Conservation (phyloP, 2,113 vertebrate species). For the Pogona vitticeps region DNA sequence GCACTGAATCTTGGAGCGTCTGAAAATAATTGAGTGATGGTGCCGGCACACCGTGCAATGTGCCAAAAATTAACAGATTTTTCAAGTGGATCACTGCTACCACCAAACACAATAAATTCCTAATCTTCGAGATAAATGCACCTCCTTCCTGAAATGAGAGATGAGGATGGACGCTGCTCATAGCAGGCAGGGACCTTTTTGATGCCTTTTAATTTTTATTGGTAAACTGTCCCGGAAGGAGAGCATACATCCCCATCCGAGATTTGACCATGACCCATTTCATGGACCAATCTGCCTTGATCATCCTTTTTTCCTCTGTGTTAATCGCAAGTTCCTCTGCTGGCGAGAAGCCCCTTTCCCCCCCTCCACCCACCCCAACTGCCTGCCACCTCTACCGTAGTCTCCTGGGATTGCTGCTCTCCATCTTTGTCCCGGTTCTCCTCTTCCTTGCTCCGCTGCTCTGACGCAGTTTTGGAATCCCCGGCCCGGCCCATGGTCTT, state of each 20-base stretch:
- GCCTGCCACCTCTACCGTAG: background rate
- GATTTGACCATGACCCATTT: background rate
- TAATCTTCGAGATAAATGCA: background rate
- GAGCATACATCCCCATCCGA: background rate
- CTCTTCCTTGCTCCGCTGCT: conserved; percentile 48
- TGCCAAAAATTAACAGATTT: background rate
- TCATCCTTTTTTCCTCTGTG: background rate
- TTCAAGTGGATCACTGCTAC: background rate
- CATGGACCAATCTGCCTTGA: too few relatives aligned
- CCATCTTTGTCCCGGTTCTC: conserved; percentile 31
- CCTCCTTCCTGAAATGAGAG: background rate
- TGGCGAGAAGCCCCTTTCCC: background rate
- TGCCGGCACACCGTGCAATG: background rate
- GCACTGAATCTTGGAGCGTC: background rate
- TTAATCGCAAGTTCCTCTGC: background rate
- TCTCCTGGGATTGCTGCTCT: conserved; percentile 34
- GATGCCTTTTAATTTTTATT: background rate
- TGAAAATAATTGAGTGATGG: background rate
- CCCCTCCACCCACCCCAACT: background rate
- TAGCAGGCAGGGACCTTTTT: background rate
- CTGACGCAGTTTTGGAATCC: conserved; percentile 25
- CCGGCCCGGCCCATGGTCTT: conserved; percentile 67
- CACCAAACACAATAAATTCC: background rate
- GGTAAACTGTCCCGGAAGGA: background rate
- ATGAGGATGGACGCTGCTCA: too few relatives aligned